Conservation (phyloP, 2,113 vertebrate species). For the Ageneiosus marmoratus region DNA sequence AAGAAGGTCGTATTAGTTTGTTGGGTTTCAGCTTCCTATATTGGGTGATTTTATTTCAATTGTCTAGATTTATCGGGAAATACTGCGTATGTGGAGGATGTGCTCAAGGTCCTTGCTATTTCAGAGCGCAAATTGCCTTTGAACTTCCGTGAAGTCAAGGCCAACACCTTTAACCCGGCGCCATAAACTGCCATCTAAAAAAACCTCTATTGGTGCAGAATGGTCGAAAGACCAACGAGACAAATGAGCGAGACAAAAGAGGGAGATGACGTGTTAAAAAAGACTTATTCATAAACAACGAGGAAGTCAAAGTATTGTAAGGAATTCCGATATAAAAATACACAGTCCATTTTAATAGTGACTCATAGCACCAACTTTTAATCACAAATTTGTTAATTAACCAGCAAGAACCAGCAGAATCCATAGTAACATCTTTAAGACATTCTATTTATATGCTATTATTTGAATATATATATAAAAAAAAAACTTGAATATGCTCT, state of each 20-base stretch:
- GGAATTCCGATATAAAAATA: neutral
- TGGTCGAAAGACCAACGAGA: slow-evolving; percentile 19
- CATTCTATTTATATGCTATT: neutral
- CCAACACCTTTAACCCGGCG: slow-evolving; percentile 74
- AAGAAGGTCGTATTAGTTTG: neutral
- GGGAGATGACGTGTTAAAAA: neutral
- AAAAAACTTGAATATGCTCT: neutral
- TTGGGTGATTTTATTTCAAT: neutral
- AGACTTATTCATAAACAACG: neutral
- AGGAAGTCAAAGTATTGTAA: neutral
- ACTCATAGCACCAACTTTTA: neutral
- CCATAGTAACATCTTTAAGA: neutral
- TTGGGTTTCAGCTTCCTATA: neutral
- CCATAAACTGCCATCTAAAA: slow-evolving; percentile 68
- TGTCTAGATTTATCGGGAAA: neutral
- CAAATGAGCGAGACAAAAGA: neutral
- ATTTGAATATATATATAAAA: neutral
- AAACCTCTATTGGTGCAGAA: slow-evolving; percentile 52
- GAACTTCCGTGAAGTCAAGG: slow-evolving; percentile 85
- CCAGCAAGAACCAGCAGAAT: neutral
- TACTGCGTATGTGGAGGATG: neutral
- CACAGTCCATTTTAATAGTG: neutral
- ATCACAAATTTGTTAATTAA: neutral
- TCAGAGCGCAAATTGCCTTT: slow-evolving; percentile 70
- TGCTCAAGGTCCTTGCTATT: slow-evolving; percentile 13